Evolutionary conservation across 2,113 vertebrate genomes (phyloP).

Genomic region (Pithys albifrons): DNA sequence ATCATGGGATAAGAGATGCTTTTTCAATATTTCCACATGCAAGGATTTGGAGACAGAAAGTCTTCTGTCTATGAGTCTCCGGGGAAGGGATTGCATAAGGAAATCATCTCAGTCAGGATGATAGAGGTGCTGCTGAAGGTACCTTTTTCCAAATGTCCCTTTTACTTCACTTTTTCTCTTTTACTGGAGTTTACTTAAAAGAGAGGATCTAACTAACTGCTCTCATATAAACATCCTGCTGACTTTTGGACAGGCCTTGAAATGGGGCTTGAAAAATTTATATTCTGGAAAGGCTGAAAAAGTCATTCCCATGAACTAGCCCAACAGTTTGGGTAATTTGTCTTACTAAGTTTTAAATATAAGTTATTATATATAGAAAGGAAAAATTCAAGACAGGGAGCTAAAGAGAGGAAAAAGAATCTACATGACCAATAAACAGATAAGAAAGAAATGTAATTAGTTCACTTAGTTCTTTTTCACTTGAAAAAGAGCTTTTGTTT

Average conservation of each 20-base stretch:
- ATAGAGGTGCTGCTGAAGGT: background rate
- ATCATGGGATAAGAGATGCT: rapidly evolving
- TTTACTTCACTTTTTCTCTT: background rate
- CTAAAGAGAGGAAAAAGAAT: background rate
- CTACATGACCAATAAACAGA: background rate
- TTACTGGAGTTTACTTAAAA: background rate
- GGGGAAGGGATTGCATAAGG: background rate
- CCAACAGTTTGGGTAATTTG: background rate
- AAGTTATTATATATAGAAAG: background rate
- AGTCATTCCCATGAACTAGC: background rate
- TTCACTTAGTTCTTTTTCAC: background rate
- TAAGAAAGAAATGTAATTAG: background rate
- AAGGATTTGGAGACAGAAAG: background rate
- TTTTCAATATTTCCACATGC: background rate
- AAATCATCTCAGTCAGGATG: background rate
- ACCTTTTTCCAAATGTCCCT: background rate
- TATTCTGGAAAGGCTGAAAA: background rate
- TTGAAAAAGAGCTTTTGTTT: background rate
- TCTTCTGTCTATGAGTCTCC: background rate
- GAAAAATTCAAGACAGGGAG: background rate
- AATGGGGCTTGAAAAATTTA: background rate
- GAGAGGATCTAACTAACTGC: background rate
- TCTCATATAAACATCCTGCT: background rate
- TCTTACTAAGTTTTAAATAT: background rate
- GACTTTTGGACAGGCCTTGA: background rate